A percentile compares a stretch with the other conserved stretches of the same genome.
Conservation (phyloP, 1,140 invertebrate species). For the Mycetomoellerius zeteki region DNA sequence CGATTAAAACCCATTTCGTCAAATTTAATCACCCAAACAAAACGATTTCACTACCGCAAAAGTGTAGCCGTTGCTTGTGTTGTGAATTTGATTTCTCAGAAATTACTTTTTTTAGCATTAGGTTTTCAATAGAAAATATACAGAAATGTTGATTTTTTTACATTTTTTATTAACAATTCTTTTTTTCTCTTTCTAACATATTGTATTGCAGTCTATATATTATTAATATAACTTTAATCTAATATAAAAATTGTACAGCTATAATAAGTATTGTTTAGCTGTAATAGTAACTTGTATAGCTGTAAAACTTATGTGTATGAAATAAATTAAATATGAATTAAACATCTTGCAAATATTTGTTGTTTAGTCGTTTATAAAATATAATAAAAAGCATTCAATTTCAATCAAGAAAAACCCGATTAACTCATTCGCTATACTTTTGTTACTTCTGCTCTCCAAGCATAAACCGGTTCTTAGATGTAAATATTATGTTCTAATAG, state of each 20-base stretch:
- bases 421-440: neutral
- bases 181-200: neutral
- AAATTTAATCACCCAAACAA: slow-evolving; percentile 34
- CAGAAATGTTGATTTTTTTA: neutral
- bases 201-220: neutral
- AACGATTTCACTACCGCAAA: slow-evolving; percentile 25
- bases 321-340: neutral
- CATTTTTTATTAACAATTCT: neutral
- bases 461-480: neutral
- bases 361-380: neutral
- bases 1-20: neutral
- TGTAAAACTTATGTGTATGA: neutral
- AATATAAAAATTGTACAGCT: no score
- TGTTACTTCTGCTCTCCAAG: neutral
- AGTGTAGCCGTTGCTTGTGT: neutral
- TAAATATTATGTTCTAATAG: neutral
- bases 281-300: no score
- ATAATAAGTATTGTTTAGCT: no score
- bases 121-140: neutral
- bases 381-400: neutral
- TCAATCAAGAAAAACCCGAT: neutral
- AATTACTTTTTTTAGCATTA: neutral
- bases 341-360: neutral
- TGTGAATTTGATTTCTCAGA: neutral
- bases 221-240: neutral